Conservation (phyloP, 2,113 vertebrate genomes). For the Oryctolagus cuniculus region DNA sequence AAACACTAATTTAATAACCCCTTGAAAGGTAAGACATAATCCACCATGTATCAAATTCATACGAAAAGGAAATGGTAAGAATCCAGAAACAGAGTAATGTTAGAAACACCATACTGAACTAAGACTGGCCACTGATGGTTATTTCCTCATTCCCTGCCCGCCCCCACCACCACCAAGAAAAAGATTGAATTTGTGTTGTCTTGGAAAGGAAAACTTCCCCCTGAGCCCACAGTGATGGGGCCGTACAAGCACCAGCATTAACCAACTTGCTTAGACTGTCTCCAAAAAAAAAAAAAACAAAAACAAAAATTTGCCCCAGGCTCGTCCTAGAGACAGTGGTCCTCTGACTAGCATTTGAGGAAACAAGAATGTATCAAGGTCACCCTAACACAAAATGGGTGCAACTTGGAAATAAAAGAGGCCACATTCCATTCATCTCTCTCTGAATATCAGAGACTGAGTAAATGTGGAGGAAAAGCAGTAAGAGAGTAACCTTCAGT, state of each 20-base stretch:
- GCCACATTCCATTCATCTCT: neutral
- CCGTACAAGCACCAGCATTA: neutral
- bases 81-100: neutral
- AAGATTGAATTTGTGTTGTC: neutral
- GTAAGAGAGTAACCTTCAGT: neutral
- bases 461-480: constrained; percentile 14
- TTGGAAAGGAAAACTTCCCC: neutral
- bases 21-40: neutral
- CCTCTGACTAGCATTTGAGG: neutral
- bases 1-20: constrained; percentile 7
- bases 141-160: neutral
- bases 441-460: constrained; percentile 8
- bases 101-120: neutral
- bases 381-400: neutral
- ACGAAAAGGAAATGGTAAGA: neutral
- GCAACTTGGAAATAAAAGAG: neutral
- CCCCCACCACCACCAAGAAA: neutral
- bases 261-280: neutral
- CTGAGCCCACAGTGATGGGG: neutral
- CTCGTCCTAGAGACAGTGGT: neutral
- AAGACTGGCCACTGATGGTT: neutral
- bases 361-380: neutral
- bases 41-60: neutral
- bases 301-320: neutral
- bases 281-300: neutral